Evolutionary conservation across 2,113 vertebrate genomes (phyloP).

Genomic region (Fregetta grallaria): DNA sequence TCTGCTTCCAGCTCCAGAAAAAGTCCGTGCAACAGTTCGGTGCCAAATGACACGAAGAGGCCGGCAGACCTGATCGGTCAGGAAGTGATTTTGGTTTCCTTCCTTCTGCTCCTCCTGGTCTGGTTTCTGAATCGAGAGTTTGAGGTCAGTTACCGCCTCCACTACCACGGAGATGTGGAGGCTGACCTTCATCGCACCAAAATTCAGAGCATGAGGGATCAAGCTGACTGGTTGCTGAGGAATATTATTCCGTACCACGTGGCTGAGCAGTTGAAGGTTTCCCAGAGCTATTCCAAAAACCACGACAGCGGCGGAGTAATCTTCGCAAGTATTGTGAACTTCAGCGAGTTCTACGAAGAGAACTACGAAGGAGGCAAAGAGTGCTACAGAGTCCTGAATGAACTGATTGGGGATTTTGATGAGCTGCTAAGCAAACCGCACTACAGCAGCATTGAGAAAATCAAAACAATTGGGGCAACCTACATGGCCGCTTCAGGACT

Average conservation of each 20-base stretch:
- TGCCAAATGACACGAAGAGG: neutral
- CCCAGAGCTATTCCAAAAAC: conserved; percentile 98
- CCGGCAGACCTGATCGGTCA: conserved; percentile 77
- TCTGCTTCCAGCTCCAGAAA: conserved; percentile 56
- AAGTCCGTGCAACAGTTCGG: conserved; percentile 43
- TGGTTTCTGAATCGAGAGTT: conserved; percentile 99
- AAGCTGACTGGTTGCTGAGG: conserved; percentile 94
- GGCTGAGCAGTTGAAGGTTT: conserved; percentile 94
- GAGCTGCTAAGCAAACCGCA: conserved; percentile 87
- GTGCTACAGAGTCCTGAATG: conserved; percentile 96
- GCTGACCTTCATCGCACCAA: conserved; percentile 94
- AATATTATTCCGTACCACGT: conserved; percentile 99
- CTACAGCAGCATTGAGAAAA: conserved; percentile 94
- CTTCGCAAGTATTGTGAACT: conserved; percentile 98
- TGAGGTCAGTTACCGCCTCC: conserved; percentile 96
- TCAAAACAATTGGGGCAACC: conserved; percentile 98
- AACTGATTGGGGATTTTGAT: conserved; percentile 95
- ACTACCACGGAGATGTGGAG: conserved; percentile 96
- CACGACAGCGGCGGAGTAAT: conserved; percentile 94
- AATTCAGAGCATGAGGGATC: conserved; percentile 96
- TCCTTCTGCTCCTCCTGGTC: conserved; percentile 91
- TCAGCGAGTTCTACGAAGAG: conserved; percentile 98
- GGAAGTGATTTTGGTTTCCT: conserved; percentile 86
- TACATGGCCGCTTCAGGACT: conserved; percentile 98
- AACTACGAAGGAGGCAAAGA: conserved; percentile 98